Evolutionary conservation across 2,888 invertebrate genomes (phyloP), one percentile per base, ranked within the genome.

Genomic region (Protonemura montana): DNA sequence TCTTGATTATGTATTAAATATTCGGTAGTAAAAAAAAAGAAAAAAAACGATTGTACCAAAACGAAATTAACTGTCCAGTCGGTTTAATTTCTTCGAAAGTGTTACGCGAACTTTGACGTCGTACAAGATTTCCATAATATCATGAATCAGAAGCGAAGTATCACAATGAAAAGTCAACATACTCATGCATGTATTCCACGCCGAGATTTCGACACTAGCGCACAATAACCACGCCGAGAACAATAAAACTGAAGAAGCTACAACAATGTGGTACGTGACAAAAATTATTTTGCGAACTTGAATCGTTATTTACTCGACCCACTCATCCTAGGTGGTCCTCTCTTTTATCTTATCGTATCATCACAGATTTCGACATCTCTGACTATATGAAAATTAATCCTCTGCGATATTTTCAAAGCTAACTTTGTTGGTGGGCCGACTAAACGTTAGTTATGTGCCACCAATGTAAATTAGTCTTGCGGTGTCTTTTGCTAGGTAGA

Each of bases 101-200:
- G 59, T 59, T 59, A 59, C 59, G 59, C 59, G 59, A 59, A 59
- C 59, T 59, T 59, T 59, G 59, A 59, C 59, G 59, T 59, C 21
- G 59, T 59, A 59, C 59, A 59, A 59, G 21, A 21, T 59, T 10
- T 59, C 59, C 59, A 59, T 10, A 59, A 21, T 2, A 21, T 59
- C 59, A 59, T 59, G 59, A 21, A 59, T 21, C 59, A 21, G 35
- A 35, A 35, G 10, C 35, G 10, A 35, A 35, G 35, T 35, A 35
- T 35, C 10, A 59, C 59, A 59, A 59, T 59, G 59, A 21, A 21
- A 59, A 10, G 13, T 10, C 59, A 59, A 21, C 7, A 59, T 3
- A 35, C 59, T 59, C 59, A 21, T 16, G 59, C 13, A 21, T 59
- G 1, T 59, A 10, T 59, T 59, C 59, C 59, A 21, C 59, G 59